phyloP scores from a whole-genome alignment of 1,140 invertebrate species.

The Drosophila parabipectinata region DNA sequence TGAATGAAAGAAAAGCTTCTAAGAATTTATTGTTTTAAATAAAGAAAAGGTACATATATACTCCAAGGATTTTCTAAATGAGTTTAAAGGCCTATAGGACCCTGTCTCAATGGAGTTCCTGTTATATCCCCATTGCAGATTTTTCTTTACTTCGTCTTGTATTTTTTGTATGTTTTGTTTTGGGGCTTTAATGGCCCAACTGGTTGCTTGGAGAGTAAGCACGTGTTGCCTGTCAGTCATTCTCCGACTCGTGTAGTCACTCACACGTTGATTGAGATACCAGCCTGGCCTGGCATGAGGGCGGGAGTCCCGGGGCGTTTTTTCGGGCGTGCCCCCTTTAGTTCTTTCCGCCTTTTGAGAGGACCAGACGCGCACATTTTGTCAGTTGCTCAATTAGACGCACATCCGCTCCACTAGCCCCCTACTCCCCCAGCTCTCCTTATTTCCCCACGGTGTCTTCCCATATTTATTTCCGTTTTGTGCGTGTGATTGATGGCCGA shows the following conservation, averaged over 20 bases:
- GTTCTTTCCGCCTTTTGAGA: background rate
- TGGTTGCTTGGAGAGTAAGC: conserved; percentile 28
- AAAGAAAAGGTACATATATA: no score
- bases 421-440: background rate
- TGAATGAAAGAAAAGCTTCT: no score
- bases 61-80: background rate
- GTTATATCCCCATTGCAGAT: background rate
- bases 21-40: no score
- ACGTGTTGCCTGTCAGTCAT: conserved; percentile 58
- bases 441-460: conserved; percentile 21
- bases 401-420: conserved; percentile 58
- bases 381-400: conserved; percentile 79
- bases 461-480: conserved; percentile 79
- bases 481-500: conserved; percentile 72
- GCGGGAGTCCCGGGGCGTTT: conserved; percentile 18
- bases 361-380: conserved; percentile 62
- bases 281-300: conserved; percentile 7
- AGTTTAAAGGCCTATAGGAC: background rate
- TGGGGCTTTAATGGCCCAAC: conserved; percentile 43
- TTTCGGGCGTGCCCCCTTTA: conserved; percentile 23
- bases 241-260: conserved; percentile 21
- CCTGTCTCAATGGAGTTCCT: no score
- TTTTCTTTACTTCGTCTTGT: background rate
- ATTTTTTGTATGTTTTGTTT: conserved; percentile 10
- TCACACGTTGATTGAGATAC: conserved; percentile 53